These are phyloP conservation scores for Megalurothrips usitatus DNA, from an alignment of 2,888 invertebrate genomes.

Conservation along the genomic window DNA sequence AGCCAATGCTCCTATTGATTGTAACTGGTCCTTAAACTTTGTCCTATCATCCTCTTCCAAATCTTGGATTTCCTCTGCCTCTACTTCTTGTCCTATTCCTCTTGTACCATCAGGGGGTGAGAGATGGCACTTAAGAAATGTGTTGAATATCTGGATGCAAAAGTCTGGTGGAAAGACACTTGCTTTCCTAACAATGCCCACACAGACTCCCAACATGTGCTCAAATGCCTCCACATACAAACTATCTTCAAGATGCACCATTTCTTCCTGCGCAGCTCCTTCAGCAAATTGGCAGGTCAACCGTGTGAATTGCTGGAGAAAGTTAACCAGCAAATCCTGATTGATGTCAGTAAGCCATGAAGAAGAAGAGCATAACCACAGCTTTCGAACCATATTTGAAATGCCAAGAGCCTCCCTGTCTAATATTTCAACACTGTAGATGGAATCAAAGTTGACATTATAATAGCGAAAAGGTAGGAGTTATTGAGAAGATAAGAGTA, in stretches of 20 bases:
- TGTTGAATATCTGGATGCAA: constrained; percentile 64
- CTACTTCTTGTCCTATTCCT: constrained; percentile 47
- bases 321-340: constrained; percentile 50
- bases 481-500: background rate
- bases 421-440: constrained; percentile 54
- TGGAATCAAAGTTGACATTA: constrained; percentile 26
- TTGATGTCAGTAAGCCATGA: constrained; percentile 50
- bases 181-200: constrained; percentile 51
- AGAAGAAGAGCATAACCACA: constrained; percentile 56
- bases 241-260: constrained; percentile 49
- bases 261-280: constrained; percentile 61
- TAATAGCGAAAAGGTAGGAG: too few species aligned
- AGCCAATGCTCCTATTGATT: constrained; percentile 61
- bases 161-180: constrained; percentile 47
- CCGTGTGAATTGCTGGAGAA: constrained; percentile 58
- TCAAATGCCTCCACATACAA: constrained; percentile 65
- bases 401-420: constrained; percentile 65
- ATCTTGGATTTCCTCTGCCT: constrained; percentile 57
- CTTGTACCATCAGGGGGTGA: constrained; percentile 74
- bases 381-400: constrained; percentile 60
- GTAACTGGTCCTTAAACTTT: constrained; percentile 65
- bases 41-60: constrained; percentile 62
- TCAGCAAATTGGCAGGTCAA: constrained; percentile 62
- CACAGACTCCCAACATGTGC: constrained; percentile 65
- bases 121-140: constrained; percentile 73